phyloP scores from a whole-genome alignment of 2,113 vertebrate genomes.

The Rhinichthys klamathensis region DNA sequence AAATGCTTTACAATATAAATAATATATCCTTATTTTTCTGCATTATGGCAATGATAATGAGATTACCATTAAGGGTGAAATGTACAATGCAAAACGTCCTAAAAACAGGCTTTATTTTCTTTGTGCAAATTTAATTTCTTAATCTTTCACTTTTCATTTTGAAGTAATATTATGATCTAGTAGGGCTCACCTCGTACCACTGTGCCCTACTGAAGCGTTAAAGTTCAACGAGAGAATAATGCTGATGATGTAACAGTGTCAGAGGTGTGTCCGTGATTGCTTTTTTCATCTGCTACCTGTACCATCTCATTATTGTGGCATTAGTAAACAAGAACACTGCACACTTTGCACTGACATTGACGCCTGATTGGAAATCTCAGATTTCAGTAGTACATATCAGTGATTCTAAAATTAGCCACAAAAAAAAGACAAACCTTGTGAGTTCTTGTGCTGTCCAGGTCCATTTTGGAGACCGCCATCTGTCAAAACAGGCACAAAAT shows the following conservation, averaged over 20 bases:
- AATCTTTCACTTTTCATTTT: background rate
- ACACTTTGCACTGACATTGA: background rate
- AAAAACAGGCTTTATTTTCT: background rate
- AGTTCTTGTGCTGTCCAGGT: conserved; percentile 76
- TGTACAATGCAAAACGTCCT: background rate
- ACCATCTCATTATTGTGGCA: background rate
- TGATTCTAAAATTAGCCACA: background rate
- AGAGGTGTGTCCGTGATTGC: conserved; percentile 37
- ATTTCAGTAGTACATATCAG: conserved; percentile 19
- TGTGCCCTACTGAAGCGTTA: conserved; percentile 43
- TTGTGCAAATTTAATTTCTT: background rate
- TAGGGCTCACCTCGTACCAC: background rate
- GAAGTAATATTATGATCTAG: background rate
- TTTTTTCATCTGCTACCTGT: conserved; percentile 37
- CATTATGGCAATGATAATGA: background rate
- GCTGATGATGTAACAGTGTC: conserved; percentile 52
- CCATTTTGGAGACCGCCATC: conserved; percentile 79
- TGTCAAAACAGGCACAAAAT: conserved; percentile 52
- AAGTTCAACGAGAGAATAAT: conserved; percentile 61
- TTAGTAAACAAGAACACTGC: background rate
- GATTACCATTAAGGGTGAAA: background rate
- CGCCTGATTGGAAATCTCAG: background rate
- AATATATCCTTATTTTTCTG: background rate
- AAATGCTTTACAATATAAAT: background rate
- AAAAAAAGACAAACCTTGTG: conserved; percentile 69